Percentiles rank a stretch among this genome's conserved stretches.
phyloP scores from a whole-genome alignment of 1,140 invertebrate genomes.

The Phocides pigmalion region DNA sequence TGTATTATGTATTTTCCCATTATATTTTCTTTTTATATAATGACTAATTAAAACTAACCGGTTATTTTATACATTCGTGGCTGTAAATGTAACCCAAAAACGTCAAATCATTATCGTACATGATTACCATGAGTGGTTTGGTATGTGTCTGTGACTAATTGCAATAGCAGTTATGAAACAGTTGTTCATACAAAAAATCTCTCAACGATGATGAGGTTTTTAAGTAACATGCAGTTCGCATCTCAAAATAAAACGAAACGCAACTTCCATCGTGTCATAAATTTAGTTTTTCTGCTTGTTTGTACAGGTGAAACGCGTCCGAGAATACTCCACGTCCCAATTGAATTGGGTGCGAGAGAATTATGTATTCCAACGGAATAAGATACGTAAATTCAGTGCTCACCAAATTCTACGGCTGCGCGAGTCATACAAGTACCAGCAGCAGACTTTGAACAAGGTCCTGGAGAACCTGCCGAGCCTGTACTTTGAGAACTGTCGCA shows the following conservation, averaged over 20 bases:
- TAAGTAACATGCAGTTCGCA: not conserved
- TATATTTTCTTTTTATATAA: slow-evolving; percentile 18
- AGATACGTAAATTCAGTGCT: slow-evolving; percentile 96
- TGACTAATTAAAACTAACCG: not conserved
- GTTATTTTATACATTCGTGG: slow-evolving; percentile 6
- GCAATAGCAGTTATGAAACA: not conserved
- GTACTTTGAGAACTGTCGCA: slow-evolving; percentile 96
- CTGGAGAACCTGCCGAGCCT: slow-evolving; percentile 96
- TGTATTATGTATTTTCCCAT: slow-evolving; percentile 70
- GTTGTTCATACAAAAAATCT: not conserved
- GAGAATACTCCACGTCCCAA: slow-evolving; percentile 94
- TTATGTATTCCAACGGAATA: slow-evolving; percentile 96
- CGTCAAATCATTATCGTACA: not conserved
- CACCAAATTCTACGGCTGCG: slow-evolving; percentile 94
- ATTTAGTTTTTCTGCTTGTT: slow-evolving; percentile 33
- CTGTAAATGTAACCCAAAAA: not conserved
- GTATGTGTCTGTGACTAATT: not conserved
- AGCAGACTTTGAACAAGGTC: slow-evolving; percentile 96
- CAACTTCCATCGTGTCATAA: not conserved
- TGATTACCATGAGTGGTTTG: not conserved
- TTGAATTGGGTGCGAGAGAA: slow-evolving; percentile 97
- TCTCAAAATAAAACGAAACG: not conserved
- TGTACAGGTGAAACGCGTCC: slow-evolving; percentile 90
- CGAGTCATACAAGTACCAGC: slow-evolving; percentile 97
- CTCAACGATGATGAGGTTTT: not conserved